Conservation (phyloP, 2,888 invertebrate species). For the Heliconius erato region DNA sequence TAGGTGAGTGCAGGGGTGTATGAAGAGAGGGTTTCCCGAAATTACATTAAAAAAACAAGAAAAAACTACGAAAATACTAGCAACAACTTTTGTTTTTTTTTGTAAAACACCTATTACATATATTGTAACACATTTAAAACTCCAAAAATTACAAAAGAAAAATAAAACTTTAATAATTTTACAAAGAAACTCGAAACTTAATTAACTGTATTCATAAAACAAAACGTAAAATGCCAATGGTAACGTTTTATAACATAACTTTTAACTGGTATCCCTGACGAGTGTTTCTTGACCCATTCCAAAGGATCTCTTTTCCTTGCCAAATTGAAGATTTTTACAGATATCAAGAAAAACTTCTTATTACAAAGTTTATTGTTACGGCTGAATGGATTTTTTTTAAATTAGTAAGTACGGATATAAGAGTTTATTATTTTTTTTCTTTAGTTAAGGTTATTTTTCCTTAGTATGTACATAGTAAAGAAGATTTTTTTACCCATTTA, state of each 20-base stretch:
- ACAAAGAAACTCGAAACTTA: background rate
- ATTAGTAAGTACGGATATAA: background rate
- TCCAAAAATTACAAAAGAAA: background rate
- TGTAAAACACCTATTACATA: too few species aligned
- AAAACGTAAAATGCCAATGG: conserved; percentile 20
- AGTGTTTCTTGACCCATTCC: conserved; percentile 77
- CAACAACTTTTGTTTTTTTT: too few species aligned
- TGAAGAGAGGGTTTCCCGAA: too few species aligned
- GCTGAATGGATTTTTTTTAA: conserved; percentile 1
- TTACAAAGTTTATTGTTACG: conserved; percentile 33
- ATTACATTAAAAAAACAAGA: too few species aligned
- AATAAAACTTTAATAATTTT: background rate
- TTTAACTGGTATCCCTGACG: conserved; percentile 60
- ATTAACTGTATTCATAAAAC: conserved; percentile 3
- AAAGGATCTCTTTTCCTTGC: conserved; percentile 69
- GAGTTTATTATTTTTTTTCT: too few species aligned
- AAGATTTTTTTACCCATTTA: too few species aligned
- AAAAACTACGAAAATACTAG: too few species aligned
- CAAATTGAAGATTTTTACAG: conserved; percentile 65
- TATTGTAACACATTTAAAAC: background rate
- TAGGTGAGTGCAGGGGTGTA: too few species aligned
- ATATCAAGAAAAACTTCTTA: conserved; percentile 50
- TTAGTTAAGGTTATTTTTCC: too few species aligned
- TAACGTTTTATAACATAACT: conserved; percentile 17
- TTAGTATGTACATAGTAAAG: too few species aligned